Conservation (phyloP, 1,140 invertebrate genomes). For the Cylas formicarius region DNA sequence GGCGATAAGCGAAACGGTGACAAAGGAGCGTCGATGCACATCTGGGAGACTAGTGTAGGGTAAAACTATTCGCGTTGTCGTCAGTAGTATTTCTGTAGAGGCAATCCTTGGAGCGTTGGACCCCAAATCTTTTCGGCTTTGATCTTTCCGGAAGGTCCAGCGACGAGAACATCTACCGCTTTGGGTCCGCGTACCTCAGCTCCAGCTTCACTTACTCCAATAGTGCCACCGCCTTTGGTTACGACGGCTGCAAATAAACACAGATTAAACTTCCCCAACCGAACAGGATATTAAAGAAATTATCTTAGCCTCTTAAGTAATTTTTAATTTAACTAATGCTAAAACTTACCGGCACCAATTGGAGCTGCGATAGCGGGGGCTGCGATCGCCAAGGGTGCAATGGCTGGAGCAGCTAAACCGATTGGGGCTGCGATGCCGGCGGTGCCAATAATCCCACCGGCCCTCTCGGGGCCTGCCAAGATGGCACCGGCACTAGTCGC, state of each 20-base stretch:
- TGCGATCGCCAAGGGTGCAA: conserved; percentile 10
- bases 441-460: too few species aligned
- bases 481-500: conserved; percentile 7
- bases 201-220: conserved; percentile 22
- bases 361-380: conserved; percentile 18
- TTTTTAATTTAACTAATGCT: conserved; percentile 1
- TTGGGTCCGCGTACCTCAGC: conserved; percentile 29
- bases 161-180: conserved; percentile 30
- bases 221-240: conserved; percentile 14
- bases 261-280: not conserved
- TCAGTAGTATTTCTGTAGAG: not conserved
- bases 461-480: too few species aligned
- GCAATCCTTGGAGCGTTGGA: conserved; percentile 19
- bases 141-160: conserved; percentile 34
- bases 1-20: not conserved
- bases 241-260: conserved; percentile 12
- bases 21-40: too few species aligned
- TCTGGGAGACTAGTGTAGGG: not conserved
- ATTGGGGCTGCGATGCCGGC: conserved; percentile 9
- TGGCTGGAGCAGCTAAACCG: too few species aligned
- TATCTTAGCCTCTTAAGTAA: not conserved
- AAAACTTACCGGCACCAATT: conserved; percentile 5
- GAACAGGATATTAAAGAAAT: not conserved
- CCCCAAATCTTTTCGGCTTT: conserved; percentile 23
- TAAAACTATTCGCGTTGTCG: not conserved